Percentiles rank a stretch among this genome's conserved stretches.
Conservation (phyloP, 2,113 vertebrate species). For the Boulengerochromis microlepis region DNA sequence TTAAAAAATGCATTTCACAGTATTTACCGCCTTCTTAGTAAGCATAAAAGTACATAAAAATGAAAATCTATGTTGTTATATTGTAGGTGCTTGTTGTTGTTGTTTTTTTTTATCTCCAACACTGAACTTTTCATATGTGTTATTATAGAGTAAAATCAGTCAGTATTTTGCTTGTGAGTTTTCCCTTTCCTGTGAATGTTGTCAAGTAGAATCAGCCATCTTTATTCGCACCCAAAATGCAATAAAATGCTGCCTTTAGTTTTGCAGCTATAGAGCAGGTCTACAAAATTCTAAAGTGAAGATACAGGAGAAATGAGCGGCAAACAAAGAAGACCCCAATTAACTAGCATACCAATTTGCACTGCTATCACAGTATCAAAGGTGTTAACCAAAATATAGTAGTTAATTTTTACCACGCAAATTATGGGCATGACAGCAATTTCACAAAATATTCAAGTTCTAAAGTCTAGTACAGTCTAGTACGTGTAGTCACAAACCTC, state of each 20-base stretch:
- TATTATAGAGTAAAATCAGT: not conserved
- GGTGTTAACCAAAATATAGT: not conserved
- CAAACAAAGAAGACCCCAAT: not conserved
- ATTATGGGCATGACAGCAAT: not conserved
- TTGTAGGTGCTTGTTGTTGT: not conserved
- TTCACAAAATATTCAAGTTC: not conserved
- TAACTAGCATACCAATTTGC: not conserved
- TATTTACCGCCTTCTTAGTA: not conserved
- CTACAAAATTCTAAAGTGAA: rapidly evolving
- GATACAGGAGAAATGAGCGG: not conserved
- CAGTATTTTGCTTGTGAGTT: not conserved
- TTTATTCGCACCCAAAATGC: rapidly evolving
- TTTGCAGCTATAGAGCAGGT: not conserved
- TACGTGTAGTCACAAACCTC: not conserved
- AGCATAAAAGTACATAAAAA: not conserved
- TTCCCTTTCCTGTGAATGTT: not conserved
- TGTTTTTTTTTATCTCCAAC: rapidly evolving
- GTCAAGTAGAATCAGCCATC: rapidly evolving
- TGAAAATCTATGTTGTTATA: not conserved
- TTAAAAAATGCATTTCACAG: not conserved
- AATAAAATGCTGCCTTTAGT: not conserved
- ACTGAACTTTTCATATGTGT: not conserved
- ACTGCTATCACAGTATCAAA: not conserved
- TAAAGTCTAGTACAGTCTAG: not conserved
- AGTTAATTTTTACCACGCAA: not conserved